Evolutionary conservation across 2,113 vertebrate species (phyloP), one percentile per base, ranked within the genome.

Genomic region (Rhipidura dahli): DNA sequence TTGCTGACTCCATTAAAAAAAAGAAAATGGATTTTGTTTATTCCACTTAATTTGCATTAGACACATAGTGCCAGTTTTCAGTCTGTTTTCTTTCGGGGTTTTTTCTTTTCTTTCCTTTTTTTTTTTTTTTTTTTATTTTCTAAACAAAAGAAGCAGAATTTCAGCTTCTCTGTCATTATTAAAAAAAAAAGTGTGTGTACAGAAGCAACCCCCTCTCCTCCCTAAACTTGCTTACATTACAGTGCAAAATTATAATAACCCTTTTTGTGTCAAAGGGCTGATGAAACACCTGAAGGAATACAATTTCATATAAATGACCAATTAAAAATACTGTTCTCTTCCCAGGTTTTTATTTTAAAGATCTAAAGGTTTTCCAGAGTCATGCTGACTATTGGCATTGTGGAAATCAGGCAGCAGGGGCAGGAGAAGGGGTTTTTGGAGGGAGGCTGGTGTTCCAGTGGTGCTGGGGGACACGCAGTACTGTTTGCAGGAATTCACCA

Each of bases 341-440:
- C 35, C n/a, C 60, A 63, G 42, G 60, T 15, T 65, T 72, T 83
- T 57, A 23, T 44, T 82, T 53, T 27, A 50, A 61, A 80, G 51
- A 6, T 66, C 13, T 17, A 21, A 57, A 51, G 17, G 17, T 26
- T 44, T 17, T 81, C 63, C 21, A 37, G 76, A n/a, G 56, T 28
- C 37, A 1, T 21, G 72, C 33, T 59, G 69, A 35, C 24, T 28
- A 0, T 2, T 77, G 73, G 57, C 61, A 59, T 26, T 16, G 15
- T 39, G 64, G 71, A 64, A 60, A 28, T 33, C 0, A 1, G 44
- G 31, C 22, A 3, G 7, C 0, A 0, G 50, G 39, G 35, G 26
- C 27, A 61, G 40, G 60, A 47, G 35, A 42, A 73, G 6, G 3
- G 12, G n/a, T 2, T 68, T 76, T 44, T 50, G 37, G 51, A 17